phyloP scores from a whole-genome alignment of 1,140 invertebrate genomes.

The Apocrypta bakeri region DNA sequence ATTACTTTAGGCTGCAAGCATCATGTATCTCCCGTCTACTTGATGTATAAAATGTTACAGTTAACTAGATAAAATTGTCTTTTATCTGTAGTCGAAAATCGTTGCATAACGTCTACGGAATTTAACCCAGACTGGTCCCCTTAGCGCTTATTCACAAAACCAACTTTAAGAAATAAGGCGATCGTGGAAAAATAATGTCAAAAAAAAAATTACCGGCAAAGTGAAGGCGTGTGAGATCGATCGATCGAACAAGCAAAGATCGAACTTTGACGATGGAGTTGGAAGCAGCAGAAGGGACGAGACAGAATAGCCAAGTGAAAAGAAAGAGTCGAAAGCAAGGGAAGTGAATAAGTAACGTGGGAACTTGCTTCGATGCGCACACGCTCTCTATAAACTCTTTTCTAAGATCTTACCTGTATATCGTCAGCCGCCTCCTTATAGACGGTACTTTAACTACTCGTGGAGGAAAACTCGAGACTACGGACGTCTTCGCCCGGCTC shows the following conservation, averaged over 20 bases:
- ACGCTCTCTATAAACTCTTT: background rate
- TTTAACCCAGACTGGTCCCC: too few relatives aligned
- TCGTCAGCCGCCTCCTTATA: constrained; percentile 33
- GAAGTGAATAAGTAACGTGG: constrained; percentile 50
- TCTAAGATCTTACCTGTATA: background rate
- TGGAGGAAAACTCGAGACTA: constrained; percentile 39
- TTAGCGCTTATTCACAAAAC: too few relatives aligned
- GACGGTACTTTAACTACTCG: constrained; percentile 51
- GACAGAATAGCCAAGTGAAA: background rate
- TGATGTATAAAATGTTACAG: too few relatives aligned
- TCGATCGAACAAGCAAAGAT: background rate
- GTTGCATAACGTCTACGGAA: too few relatives aligned
- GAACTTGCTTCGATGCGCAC: constrained; percentile 34
- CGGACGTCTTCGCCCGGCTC: background rate
- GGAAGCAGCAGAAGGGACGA: background rate
- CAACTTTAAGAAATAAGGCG: too few relatives aligned
- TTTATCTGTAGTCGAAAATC: too few relatives aligned
- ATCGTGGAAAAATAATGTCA: too few relatives aligned
- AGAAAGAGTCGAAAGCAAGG: background rate
- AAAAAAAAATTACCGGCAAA: constrained; percentile 1
- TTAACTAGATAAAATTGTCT: too few relatives aligned
- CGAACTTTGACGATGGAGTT: constrained; percentile 24
- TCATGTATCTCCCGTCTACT: too few relatives aligned
- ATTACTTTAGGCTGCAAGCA: too few relatives aligned
- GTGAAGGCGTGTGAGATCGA: constrained; percentile 16